phyloP scores from a whole-genome alignment of 2,113 vertebrate species.

The Suncus etruscus region DNA sequence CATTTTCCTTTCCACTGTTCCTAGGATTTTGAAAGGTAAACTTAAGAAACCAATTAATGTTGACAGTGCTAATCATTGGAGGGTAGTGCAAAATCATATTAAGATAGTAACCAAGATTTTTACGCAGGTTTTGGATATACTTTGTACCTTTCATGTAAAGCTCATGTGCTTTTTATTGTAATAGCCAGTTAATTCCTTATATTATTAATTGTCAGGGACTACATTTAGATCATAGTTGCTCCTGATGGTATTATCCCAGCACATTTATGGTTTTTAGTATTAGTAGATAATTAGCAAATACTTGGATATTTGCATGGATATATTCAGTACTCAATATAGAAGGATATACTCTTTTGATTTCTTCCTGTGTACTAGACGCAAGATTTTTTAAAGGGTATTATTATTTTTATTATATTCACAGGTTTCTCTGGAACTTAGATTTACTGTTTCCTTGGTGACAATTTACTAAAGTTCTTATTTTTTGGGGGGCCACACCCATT shows the following conservation, averaged over 20 bases:
- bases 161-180: not conserved
- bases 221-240: not conserved
- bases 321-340: not conserved
- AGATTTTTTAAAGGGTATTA: not conserved
- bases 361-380: not conserved
- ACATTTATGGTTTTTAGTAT: no score
- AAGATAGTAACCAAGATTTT: not conserved
- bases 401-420: not conserved
- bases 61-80: not conserved
- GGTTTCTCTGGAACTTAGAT: not conserved
- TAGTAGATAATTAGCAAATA: not conserved
- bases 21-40: not conserved
- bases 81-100: not conserved
- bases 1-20: no score
- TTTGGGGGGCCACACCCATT: no score
- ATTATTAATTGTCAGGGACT: not conserved
- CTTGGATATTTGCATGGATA: not conserved
- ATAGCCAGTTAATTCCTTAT: not conserved
- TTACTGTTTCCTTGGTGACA: not conserved
- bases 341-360: not conserved
- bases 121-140: not conserved
- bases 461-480: not conserved
- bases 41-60: not conserved
- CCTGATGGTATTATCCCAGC: not conserved
- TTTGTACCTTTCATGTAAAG: not conserved